Conservation (phyloP, 2,888 invertebrate species). For the Bimastos eiseni region DNA sequence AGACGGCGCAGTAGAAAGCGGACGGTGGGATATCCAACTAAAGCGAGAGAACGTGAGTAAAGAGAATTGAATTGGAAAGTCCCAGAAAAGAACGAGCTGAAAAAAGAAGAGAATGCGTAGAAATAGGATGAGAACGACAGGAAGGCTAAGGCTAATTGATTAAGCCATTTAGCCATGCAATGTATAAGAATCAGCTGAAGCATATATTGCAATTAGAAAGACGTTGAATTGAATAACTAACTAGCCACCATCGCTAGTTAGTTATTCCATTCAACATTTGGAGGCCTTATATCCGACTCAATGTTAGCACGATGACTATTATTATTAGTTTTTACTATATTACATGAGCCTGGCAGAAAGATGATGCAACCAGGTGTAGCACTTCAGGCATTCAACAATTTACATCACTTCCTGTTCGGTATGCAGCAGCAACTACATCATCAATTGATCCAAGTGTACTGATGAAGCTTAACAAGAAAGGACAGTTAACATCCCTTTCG, state of each 20-base stretch:
- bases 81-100: neutral
- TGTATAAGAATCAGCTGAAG: neutral
- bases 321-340: neutral
- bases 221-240: neutral
- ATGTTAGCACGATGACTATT: neutral
- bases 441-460: too few species aligned
- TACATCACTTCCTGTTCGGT: too few species aligned
- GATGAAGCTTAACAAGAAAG: too few species aligned
- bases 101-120: neutral
- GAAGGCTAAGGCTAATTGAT: neutral
- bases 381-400: too few species aligned
- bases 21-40: neutral
- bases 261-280: too few species aligned
- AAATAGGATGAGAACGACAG: neutral
- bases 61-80: slow-evolving; percentile 6
- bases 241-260: too few species aligned
- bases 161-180: neutral
- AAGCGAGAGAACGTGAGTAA: neutral
- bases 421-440: too few species aligned
- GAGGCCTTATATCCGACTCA: neutral
- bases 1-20: neutral
- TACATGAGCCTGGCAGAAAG: neutral
- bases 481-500: too few species aligned
- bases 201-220: neutral
- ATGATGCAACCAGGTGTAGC: neutral